Base-by-base conservation (phyloP, 2,113 vertebrate species). In the Anas platyrhynchos region DNA sequence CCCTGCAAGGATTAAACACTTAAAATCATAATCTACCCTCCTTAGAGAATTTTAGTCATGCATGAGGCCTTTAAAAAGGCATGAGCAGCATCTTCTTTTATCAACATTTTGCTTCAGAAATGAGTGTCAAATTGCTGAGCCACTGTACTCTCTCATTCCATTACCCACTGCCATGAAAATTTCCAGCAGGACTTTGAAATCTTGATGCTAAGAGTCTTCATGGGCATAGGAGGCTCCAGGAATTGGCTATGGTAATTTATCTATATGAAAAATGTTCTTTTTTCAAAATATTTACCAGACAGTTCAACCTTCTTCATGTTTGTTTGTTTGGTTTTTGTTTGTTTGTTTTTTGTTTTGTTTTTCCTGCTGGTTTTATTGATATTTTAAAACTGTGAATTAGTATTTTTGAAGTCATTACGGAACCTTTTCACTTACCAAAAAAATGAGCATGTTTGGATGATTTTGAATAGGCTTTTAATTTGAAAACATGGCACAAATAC, bases 121-220 rank as follows among this genome's bases (percentile, higher is more conserved):
- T 88, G 38, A 59, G 6, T 55, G 50, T 85, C 63, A 87, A 62
- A 85, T 69, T 92, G 63, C 59, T 88, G 36, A 89, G 44, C 31
- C 12, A 15, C 34, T 38, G 0, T 89, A 26, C 29, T 91, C 21
- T 91, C 63, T 93, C 34, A 43, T 89, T 91, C 36, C 11, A 8
- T 91, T 93, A 88, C 46, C 46, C 50, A 94, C 3, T 93, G 71
- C 18, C 89, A 87, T 44, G 58, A 66, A 83, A 43, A 85, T 92
- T 94, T 94, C n/a, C 63, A 93, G 6, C 36, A 67, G 58, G 48
- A 69, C 81, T 85, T 93, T 79, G 77, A 85, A 94, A 73, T 88
- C 36, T 87, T 66, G 59, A 54, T 87, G 23, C 16, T 54, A 32
- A 66, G 44, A 67, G 25, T 59, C 50, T 69, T 62, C 2, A 1